A percentile compares a stretch with the other conserved stretches of the same genome.
phyloP scores from a whole-genome alignment of 2,888 invertebrate species.

The Philaethria dido region DNA sequence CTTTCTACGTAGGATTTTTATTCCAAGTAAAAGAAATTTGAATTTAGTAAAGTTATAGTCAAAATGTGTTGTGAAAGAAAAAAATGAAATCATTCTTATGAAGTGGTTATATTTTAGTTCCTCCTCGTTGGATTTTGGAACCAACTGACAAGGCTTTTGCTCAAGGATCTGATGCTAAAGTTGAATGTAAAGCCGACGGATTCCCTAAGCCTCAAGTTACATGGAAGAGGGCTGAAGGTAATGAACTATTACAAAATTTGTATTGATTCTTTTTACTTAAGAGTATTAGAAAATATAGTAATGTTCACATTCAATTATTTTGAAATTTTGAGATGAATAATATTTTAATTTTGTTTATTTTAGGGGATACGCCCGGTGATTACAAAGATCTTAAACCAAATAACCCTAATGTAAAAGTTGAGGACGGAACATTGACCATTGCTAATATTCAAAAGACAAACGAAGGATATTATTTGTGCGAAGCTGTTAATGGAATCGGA shows the following conservation, averaged over 20 bases:
- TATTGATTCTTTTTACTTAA: not conserved
- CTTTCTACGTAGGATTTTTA: too few species aligned
- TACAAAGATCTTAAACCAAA: slow-evolving; percentile 96
- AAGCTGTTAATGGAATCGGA: slow-evolving; percentile 98
- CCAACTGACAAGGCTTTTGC: slow-evolving; percentile 98
- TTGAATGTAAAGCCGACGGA: slow-evolving; percentile 98
- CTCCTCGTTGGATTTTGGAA: slow-evolving; percentile 97
- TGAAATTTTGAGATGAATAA: not conserved
- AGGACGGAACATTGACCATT: slow-evolving; percentile 96
- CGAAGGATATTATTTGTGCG: slow-evolving; percentile 97
- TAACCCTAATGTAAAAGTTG: slow-evolving; percentile 95
- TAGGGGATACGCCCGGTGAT: slow-evolving; percentile 95
- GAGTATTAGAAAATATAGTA: too few species aligned
- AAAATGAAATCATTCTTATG: slow-evolving; percentile 23
- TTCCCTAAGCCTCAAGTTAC: slow-evolving; percentile 97
- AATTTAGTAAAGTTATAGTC: not conserved
- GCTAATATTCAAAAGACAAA: slow-evolving; percentile 96
- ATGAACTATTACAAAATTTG: not conserved
- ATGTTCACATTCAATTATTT: too few species aligned
- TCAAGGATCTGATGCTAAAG: slow-evolving; percentile 96
- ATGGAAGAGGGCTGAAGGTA: slow-evolving; percentile 98
- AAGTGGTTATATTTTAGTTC: slow-evolving; percentile 87
- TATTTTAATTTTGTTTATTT: slow-evolving; percentile 43
- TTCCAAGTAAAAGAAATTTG: too few species aligned
- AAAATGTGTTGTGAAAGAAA: not conserved